Base-by-base conservation (phyloP, 2,113 vertebrate species). In the Speoplatyrhinus poulsoni region DNA sequence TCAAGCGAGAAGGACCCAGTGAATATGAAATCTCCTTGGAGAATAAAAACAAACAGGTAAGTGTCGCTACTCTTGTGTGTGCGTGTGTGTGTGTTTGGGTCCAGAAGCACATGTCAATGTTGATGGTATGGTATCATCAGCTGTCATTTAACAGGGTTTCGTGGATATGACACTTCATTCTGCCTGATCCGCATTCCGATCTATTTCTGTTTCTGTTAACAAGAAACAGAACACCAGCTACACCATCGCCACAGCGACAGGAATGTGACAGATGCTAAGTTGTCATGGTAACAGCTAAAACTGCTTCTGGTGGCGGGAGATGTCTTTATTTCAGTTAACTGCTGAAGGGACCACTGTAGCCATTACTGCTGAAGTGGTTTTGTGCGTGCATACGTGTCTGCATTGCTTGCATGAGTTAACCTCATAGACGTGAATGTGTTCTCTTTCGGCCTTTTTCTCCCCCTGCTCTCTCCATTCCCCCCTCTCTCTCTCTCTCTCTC, bases 11-110 rank as follows among this genome's bases (percentile, higher is more conserved):
- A 59, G 90, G 90, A n/a, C 88, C 90, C 46, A 91, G 90, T 41
- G 88, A 91, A 57, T 91, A 91, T 5, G 90, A 91, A 63, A 89
- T 89, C 75, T 72, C 36, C 65, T 69, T 91, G 67, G 89, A 91
- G 73, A 91, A 88, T 58, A 91, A 90, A 82, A 91, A 87, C 79
- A 91, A 91, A 63, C 90, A 91, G 90, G 90, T 91, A 78, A 46
- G 66, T 61, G 6, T 52, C 59, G 19, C 11, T 56, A 15, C 16
- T 11, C 7, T 16, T 55, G 33, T 57, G 12, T 67, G 19, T 58
- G 62, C 49, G 53, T 61, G 10, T 12, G 7, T 12, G 16, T n/a
- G 4, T 58, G 55, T 6, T 9, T 57, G 56, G 1, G 57, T 69
- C 48, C 12, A 32, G 50, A 13, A 6, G 12, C 49, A 36, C 26